phyloP scores from a whole-genome alignment of 1,140 invertebrate genomes.

The Tetragnatha versicolor region DNA sequence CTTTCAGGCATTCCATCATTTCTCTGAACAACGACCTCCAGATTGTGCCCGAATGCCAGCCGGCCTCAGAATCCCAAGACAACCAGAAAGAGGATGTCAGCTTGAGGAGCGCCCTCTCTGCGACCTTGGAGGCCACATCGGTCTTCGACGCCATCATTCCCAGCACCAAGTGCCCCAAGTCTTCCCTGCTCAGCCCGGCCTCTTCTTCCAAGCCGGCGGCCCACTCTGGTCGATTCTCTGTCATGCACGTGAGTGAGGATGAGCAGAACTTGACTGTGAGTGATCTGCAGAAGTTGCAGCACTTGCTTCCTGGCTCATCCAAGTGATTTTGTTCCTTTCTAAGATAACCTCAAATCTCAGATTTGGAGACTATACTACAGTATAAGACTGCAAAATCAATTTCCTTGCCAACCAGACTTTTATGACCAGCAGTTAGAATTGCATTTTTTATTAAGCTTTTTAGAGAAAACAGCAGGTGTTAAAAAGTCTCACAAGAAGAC shows the following conservation, averaged over 20 bases:
- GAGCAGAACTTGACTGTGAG: constrained; percentile 54
- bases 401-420: no score
- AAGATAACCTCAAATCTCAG: no score
- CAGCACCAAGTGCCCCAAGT: neutral
- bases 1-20: neutral
- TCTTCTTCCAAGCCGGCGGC: no score
- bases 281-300: constrained; percentile 52
- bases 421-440: no score
- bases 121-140: neutral
- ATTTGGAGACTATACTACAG: no score
- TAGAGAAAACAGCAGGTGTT: no score
- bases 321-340: no score
- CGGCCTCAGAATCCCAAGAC: neutral
- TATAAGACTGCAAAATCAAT: no score
- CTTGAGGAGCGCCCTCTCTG: neutral
- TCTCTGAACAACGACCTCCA: constrained; percentile 25
- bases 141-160: neutral
- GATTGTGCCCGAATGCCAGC: constrained; percentile 16
- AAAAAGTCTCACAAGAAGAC: no score
- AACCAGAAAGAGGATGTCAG: neutral
- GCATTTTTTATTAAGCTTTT: no score
- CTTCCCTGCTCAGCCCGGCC: neutral
- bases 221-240: constrained; percentile 17
- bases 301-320: constrained; percentile 38
- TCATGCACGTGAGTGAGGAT: constrained; percentile 57